phyloP scores from a whole-genome alignment of 2,888 invertebrate species.

The Drymonia ruficornis region DNA sequence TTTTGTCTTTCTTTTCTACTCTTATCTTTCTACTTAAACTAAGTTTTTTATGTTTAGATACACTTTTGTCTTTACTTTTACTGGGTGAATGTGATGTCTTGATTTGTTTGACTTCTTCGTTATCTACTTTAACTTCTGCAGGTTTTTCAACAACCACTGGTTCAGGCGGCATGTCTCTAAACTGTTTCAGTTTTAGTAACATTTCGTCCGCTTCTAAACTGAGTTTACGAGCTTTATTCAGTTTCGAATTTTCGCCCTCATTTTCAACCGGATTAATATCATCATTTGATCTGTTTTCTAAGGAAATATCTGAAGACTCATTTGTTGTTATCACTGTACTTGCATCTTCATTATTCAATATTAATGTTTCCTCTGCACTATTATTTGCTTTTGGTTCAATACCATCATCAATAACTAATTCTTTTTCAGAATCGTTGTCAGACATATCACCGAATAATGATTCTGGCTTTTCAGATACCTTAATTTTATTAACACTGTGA shows the following conservation, averaged over 20 bases:
- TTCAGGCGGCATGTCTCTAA: constrained; percentile 64
- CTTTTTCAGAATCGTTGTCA: constrained; percentile 62
- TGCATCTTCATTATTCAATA: constrained; percentile 22
- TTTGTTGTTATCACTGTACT: not conserved
- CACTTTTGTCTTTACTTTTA: constrained; percentile 36
- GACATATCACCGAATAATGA: constrained; percentile 35
- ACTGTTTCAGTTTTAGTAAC: constrained; percentile 54
- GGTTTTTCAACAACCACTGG: constrained; percentile 37
- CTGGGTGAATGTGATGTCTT: constrained; percentile 29
- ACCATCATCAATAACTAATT: constrained; percentile 61
- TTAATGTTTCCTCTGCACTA: constrained; percentile 37
- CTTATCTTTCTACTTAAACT: constrained; percentile 43
- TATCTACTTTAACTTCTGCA: constrained; percentile 35
- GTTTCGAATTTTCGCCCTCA: constrained; percentile 49
- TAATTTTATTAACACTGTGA: constrained; percentile 14
- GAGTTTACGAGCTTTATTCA: constrained; percentile 66
- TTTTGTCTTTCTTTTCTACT: constrained; percentile 31
- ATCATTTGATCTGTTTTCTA: constrained; percentile 22
- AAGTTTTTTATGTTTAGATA: constrained; percentile 45
- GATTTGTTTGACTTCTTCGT: constrained; percentile 23
- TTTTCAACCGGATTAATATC: constrained; percentile 18
- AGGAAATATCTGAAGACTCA: constrained; percentile 12
- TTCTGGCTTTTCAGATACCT: constrained; percentile 19
- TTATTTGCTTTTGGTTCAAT: constrained; percentile 32
- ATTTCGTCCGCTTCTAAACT: constrained; percentile 64